Base-by-base conservation (phyloP, 1,140 invertebrate genomes). In the Aphis gossypii region DNA sequence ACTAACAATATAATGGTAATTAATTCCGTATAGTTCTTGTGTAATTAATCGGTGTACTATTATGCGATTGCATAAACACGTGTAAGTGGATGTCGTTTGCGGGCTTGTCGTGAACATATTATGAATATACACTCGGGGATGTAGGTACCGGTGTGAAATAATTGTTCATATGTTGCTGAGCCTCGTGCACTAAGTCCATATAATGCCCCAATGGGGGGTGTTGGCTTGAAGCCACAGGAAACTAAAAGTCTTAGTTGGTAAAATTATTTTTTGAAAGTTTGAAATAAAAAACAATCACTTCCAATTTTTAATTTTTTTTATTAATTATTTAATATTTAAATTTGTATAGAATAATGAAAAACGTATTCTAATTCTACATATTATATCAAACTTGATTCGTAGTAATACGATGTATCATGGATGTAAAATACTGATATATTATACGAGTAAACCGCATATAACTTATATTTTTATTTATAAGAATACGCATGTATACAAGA, bases 11-110 rank as follows among this genome's bases (percentile, higher is more conserved):
- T 25, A 23, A 0, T 56, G 0, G 9, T 89, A 89, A 89, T 89
- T 89, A 89, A 89, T 89, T 89, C 35, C 35, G 46, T n/a, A 41
- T 44, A n/a, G 86, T 88, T 23, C 20, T 20, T 6, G 6, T n/a
- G 35, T 38, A 89, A 89, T 89, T 56, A 89, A 89, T 41, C 88
- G 48, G 35, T 21, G 51, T 41, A 54, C 20, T 35, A 18, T 54
- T 89, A 25, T 54, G 21, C 35, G 68, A 38, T 82, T 23, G 46
- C 91, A 83, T 38, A 25, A 92, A 92, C 91, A 92, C 76, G 46
- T 92, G 91, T 92, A 82, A 92, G 76, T 48, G 21, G 8, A 76
- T 92, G 91, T 83, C 68, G 44, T 46, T 38, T 35, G 91, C 20
- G 60, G 35, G 60, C 41, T 92, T n/a, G 90, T 92, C 68, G 30